Base-by-base conservation (phyloP, 2,113 vertebrate species). In the Pica pica region DNA sequence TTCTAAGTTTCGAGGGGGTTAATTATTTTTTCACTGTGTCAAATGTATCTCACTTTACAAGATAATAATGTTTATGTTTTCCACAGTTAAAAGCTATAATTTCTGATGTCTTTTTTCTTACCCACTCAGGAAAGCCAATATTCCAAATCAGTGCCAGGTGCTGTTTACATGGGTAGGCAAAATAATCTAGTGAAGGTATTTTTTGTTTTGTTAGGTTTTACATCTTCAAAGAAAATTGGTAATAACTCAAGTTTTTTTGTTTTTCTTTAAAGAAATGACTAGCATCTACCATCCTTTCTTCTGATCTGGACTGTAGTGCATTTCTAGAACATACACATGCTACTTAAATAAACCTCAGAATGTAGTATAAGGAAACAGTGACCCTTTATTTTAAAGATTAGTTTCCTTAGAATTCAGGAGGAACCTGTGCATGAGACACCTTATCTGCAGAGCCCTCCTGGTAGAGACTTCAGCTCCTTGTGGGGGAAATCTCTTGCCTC, bases 161-260 rank as follows among this genome's bases (percentile, higher is more conserved):
- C 81, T 65, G 23, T 59, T 94, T 49, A 67, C 21, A 44, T 2
- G 0, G n/a, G 28, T 68, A 49, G 61, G 31, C 28, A 61, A 87
- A 89, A 55, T 44, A 82, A 59, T 49, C 56, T 77, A 83, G 47
- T 70, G 30, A 81, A 76, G 22, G 20, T 55, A 1, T 71, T 82
- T 93, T 93, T 44, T 92, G 13, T 20, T 93, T 86, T 52, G 35
- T 57, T 90, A 90, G 91, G 65, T 92, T 94, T 96, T 85, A 96
- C 67, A 56, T 90, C 37, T 75, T 93, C 85, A 90, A 80, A 93
- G 68, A 96, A 95, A 94, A 94, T 73, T 73, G 73, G 24, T 94
- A 91, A 95, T 78, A 90, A 42, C 22, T 30, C 39, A 26, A 11
- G 11, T 67, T 56, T 60, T 5, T 77, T 83, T 87, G 33, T 17